phyloP scores from a whole-genome alignment of 2,797 vertebrate species.

The Manis pentadactyla region DNA sequence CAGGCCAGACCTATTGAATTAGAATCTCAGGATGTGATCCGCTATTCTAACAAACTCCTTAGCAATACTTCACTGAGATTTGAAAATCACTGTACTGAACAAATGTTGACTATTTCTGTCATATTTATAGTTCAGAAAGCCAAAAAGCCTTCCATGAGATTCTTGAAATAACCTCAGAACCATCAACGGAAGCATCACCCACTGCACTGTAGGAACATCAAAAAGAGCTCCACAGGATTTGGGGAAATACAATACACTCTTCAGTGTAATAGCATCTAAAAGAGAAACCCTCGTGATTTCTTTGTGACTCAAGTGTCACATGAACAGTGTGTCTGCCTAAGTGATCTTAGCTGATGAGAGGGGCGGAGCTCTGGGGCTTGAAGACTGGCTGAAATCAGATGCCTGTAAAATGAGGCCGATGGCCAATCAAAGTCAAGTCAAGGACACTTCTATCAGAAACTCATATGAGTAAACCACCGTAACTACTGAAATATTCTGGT shows the following conservation, averaged over 20 bases:
- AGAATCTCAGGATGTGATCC: neutral
- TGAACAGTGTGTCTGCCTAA: neutral
- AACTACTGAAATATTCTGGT: neutral
- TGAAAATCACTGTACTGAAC: neutral
- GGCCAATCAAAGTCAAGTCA: neutral
- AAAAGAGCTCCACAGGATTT: neutral
- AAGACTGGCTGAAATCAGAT: neutral
- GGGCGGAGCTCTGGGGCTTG: neutral
- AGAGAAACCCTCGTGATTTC: neutral
- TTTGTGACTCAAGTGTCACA: neutral
- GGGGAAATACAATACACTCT: neutral
- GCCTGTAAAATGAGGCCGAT: neutral
- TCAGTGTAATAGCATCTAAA: constrained; percentile 11
- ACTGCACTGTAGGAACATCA: neutral
- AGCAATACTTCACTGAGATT: neutral
- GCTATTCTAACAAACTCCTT: constrained; percentile 40
- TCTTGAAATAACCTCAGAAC: constrained; percentile 31
- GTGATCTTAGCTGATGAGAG: neutral
- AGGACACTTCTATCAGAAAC: neutral
- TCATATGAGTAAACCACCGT: neutral
- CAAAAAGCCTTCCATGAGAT: neutral
- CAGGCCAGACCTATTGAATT: neutral
- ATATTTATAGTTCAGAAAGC: neutral
- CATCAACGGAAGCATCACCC: neutral
- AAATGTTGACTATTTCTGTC: constrained; percentile 35